Base-by-base conservation (phyloP, 2,797 vertebrate species). In the Malacoraja senta region DNA sequence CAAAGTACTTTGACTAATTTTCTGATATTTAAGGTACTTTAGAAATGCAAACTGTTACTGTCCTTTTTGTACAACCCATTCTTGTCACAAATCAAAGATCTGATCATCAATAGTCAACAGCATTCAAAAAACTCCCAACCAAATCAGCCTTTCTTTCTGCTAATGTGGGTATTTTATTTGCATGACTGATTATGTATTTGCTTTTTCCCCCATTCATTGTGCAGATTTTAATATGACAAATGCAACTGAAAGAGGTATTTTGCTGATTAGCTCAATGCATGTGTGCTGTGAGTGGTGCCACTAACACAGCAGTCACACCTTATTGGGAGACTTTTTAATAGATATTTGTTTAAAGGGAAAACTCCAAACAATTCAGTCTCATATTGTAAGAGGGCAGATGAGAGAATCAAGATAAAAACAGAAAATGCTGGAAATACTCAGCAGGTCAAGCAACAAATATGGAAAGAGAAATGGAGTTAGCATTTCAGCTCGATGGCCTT, bases 201-300 rank as follows among this genome's bases (percentile, higher is more conserved):
- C 90, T 92, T 94, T 94, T 95, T 94, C 93, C 86, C 94, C 95
- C 94, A 58, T 95, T 94, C 86, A 90, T 44, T 92, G 71, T 93
- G 91, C 94, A 96, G 95, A 88, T 95, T 77, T 95, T 95, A 95
- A 95, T 80, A 94, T 95, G 95, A 94, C 93, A 94, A 72, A 95
- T 93, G 93, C 94, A 93, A 58, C 93, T 95, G 94, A 96, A 93
- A 94, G 94, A 95, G 93, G 94, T 95, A 95, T 95, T 95, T 95
- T 76, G 90, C 90, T 38, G 44, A 92, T 58, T 8, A 92, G 84
- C 24, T 44, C 94, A 0, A 0, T 58, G 93, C 91, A 0, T 0
- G 95, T 95, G 95, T 95, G 95, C 93, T 94, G 94, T 95, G 95
- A 68, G 81, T 88, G 84, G n/a, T 92, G 90, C 32, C 8, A 44